These are phyloP conservation scores for Chaetura pelagica DNA, from an alignment of 2,113 vertebrate species.

Conservation along the genomic window DNA sequence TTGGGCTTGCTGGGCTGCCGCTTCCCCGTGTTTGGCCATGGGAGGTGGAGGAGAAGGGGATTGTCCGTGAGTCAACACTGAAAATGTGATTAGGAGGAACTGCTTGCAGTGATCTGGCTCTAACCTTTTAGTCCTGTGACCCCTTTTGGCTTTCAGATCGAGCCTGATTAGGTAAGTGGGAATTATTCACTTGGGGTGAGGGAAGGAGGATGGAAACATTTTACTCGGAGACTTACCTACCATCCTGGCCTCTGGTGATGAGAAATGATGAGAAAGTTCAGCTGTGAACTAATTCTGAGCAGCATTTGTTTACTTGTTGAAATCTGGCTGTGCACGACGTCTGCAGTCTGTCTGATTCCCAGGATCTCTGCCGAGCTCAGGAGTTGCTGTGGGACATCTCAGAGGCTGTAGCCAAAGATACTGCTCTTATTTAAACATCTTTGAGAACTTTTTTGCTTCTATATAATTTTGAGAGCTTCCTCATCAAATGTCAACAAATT, in stretches of 20 bases:
- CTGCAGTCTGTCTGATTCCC: slow-evolving; percentile 33
- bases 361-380: not conserved
- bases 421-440: not conserved
- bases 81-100: slow-evolving; percentile 73
- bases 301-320: slow-evolving; percentile 72
- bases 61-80: slow-evolving; percentile 65
- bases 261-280: slow-evolving; percentile 68
- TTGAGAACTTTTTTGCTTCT: not conserved
- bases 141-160: slow-evolving; percentile 67
- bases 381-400: slow-evolving; percentile 36
- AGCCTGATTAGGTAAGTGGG: slow-evolving; percentile 78
- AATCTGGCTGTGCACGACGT: slow-evolving; percentile 28
- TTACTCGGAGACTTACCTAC: slow-evolving; percentile 21
- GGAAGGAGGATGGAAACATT: not conserved
- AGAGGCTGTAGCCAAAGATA: not conserved
- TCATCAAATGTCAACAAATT: not conserved
- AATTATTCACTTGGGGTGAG: slow-evolving; percentile 61
- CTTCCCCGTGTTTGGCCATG: slow-evolving; percentile 68
- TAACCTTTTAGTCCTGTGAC: slow-evolving; percentile 74
- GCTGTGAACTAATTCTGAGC: slow-evolving; percentile 33
- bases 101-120: slow-evolving; percentile 59
- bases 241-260: not conserved
- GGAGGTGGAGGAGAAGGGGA: slow-evolving; percentile 71
- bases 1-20: slow-evolving; percentile 67
- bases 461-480: slow-evolving; percentile 2